These are phyloP conservation scores for Musca vetustissima DNA, from an alignment of 1,140 invertebrate species.

Conservation along the genomic window DNA sequence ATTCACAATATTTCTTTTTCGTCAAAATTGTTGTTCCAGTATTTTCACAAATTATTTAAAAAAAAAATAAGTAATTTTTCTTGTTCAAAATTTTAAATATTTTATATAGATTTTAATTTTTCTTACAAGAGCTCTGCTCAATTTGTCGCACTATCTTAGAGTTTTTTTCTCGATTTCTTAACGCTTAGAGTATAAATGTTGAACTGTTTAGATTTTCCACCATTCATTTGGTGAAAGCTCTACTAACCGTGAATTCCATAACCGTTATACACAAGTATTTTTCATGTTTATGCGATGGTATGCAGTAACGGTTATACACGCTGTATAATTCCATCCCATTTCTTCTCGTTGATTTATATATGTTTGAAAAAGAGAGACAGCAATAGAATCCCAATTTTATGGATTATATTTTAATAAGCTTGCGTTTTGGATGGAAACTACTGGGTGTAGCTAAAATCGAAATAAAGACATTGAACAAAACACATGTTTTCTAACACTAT, in stretches of 20 bases:
- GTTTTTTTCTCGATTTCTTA: slow-evolving; percentile 5
- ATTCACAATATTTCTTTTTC: too few species aligned
- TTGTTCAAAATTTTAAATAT: not conserved
- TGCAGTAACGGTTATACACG: not conserved
- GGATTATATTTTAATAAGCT: not conserved
- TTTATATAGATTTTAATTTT: not conserved
- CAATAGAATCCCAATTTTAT: not conserved
- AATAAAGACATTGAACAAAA: too few species aligned
- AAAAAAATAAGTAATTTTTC: too few species aligned
- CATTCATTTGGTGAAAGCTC: slow-evolving; percentile 7
- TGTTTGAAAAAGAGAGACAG: not conserved
- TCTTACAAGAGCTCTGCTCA: slow-evolving; percentile 17
- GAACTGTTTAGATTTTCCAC: slow-evolving; percentile 20
- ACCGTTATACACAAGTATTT: slow-evolving; percentile 15
- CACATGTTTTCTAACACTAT: too few species aligned
- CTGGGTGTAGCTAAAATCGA: not conserved
- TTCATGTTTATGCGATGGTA: not conserved
- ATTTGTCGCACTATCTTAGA: not conserved
- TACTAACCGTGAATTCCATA: not conserved
- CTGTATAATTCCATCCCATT: too few species aligned
- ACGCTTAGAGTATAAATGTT: slow-evolving; percentile 13
- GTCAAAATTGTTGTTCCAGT: not conserved
- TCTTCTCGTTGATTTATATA: too few species aligned
- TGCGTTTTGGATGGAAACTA: not conserved
- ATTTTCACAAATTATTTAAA: not conserved